These are phyloP conservation scores for Apostichopus parvimensis DNA, from an alignment of 35 echinoderm and acorn worm genomes.

Conservation along the genomic window DNA sequence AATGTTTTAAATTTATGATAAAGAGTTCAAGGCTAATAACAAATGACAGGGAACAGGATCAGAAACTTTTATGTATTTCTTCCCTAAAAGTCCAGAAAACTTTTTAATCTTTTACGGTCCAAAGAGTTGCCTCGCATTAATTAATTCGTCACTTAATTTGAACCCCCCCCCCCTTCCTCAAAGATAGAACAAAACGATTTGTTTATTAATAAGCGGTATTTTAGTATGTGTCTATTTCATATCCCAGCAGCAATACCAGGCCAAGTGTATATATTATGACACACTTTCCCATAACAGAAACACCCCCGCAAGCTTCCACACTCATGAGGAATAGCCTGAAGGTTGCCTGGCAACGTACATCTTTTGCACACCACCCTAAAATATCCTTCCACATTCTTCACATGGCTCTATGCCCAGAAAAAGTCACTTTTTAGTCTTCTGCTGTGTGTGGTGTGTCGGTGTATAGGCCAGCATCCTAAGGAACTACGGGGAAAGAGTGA, in stretches of 20 bases:
- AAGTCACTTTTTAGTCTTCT: constrained; percentile 22
- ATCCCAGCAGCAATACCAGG: too few relatives aligned
- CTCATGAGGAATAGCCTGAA: not conserved
- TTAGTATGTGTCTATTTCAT: not conserved
- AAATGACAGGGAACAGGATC: too few relatives aligned
- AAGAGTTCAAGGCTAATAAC: too few relatives aligned
- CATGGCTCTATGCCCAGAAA: constrained; percentile 52
- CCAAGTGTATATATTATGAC: not conserved
- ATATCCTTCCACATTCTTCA: constrained; percentile 50
- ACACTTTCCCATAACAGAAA: not conserved
- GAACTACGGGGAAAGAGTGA: too few relatives aligned
- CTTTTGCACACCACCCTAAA: constrained; percentile 54
- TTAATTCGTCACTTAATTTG: too few relatives aligned
- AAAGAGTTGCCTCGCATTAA: too few relatives aligned
- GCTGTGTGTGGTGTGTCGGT: not conserved
- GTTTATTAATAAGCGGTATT: not conserved
- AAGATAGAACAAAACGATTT: not conserved
- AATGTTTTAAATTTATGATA: too few relatives aligned
- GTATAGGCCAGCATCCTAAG: not conserved
- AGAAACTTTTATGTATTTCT: too few relatives aligned
- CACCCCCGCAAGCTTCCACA: not conserved
- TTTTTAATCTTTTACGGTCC: too few relatives aligned
- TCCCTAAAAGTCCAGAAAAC: too few relatives aligned
- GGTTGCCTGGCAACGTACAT: constrained; percentile 24
- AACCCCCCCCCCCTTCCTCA: not conserved